These are phyloP conservation scores for Vireo altiloquus DNA, from an alignment of 2,113 vertebrate species.

Conservation along the genomic window DNA sequence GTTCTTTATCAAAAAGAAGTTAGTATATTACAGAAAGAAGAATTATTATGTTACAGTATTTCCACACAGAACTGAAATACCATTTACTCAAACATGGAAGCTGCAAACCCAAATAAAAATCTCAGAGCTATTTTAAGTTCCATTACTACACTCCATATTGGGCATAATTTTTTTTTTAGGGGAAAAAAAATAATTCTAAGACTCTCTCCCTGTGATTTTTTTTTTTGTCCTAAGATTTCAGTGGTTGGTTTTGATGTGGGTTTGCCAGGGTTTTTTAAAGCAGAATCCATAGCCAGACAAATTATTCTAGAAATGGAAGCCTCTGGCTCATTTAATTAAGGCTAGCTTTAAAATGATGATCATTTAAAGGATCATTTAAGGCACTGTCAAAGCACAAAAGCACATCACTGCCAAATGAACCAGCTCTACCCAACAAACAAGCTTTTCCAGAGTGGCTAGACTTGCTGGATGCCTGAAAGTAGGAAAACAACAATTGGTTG, in stretches of 20 bases:
- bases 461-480: neutral
- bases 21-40: neutral
- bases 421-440: constrained; percentile 6
- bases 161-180: neutral
- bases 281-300: neutral
- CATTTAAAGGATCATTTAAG: neutral
- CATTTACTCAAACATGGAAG: neutral
- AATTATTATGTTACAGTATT: neutral
- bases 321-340: constrained; percentile 24
- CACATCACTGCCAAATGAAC: neutral
- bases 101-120: neutral
- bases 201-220: neutral
- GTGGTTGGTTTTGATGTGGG: neutral
- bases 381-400: neutral
- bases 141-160: neutral
- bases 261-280: neutral
- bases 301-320: constrained; percentile 8
- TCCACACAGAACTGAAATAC: neutral
- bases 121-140: neutral
- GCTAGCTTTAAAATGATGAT: neutral
- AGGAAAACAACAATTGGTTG: neutral
- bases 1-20: neutral
- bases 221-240: neutral
- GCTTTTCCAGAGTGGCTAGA: constrained; percentile 23
- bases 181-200: neutral